Percentiles rank a stretch among this genome's conserved stretches.
Evolutionary conservation across 2,888 invertebrate species (phyloP).

Genomic region (Mythimna loreyi): DNA sequence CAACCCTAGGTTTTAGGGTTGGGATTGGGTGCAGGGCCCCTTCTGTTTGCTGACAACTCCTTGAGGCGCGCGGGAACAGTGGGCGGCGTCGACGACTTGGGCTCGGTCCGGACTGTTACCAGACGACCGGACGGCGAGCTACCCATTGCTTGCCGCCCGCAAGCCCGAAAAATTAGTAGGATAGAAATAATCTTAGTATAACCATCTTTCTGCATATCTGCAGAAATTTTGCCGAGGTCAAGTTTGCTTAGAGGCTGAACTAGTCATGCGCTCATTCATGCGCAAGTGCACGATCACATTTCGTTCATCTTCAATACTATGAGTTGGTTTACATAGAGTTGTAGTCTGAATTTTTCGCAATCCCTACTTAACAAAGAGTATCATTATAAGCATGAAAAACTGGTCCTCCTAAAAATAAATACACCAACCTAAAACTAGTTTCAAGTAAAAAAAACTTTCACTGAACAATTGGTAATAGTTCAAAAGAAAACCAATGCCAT

Average conservation of each 20-base stretch:
- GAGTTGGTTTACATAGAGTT: background rate
- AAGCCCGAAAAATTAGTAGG: background rate
- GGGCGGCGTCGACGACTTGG: too few relatives aligned
- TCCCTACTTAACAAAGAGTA: background rate
- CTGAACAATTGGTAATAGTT: background rate
- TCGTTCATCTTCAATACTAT: slow-evolving; percentile 36
- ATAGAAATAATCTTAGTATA: background rate
- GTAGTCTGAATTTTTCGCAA: background rate
- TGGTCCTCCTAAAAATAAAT: background rate
- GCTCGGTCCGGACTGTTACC: too few relatives aligned
- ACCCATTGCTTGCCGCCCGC: too few relatives aligned
- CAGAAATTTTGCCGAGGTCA: slow-evolving; percentile 17
- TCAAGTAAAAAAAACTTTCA: background rate
- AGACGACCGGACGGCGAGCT: too few relatives aligned
- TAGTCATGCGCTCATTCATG: slow-evolving; percentile 47
- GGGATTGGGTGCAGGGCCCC: too few relatives aligned
- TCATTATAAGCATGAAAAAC: background rate
- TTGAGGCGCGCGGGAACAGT: too few relatives aligned
- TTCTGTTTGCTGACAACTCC: too few relatives aligned
- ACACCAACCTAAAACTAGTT: background rate
- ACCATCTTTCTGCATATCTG: slow-evolving; percentile 4
- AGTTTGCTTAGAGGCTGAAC: slow-evolving; percentile 19
- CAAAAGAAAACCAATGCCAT: slow-evolving; percentile 38
- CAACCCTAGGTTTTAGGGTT: too few relatives aligned
- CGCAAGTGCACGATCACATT: slow-evolving; percentile 29